Conservation (phyloP, 2,113 vertebrate genomes). For the Crocuta crocuta region DNA sequence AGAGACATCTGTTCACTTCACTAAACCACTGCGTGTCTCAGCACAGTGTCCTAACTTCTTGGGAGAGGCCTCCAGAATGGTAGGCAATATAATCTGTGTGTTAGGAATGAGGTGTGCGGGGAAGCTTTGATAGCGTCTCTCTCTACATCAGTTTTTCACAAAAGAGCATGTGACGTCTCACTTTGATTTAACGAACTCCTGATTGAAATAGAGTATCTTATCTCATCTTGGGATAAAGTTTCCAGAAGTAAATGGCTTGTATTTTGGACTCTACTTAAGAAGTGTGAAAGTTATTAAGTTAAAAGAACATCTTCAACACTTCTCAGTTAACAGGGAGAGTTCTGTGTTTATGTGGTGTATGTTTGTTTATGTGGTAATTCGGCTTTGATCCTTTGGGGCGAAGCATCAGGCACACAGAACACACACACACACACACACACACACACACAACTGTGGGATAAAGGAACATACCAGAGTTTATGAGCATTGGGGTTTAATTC, state of each 20-base stretch:
- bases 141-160: not conserved
- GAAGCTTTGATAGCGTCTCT: not conserved
- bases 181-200: not conserved
- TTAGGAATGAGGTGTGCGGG: not conserved
- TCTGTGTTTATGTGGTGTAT: not conserved
- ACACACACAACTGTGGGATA: not conserved
- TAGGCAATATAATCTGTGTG: not conserved
- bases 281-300: not conserved
- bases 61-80: not conserved
- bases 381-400: not conserved
- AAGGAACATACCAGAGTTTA: slow-evolving; percentile 71
- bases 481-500: slow-evolving; percentile 64
- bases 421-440: not conserved
- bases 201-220: not conserved
- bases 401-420: not conserved
- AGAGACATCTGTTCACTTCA: not conserved
- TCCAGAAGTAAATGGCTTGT: not conserved
- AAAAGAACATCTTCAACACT: not conserved
- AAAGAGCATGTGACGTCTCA: not conserved
- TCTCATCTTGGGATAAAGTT: not conserved
- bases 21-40: slow-evolving; percentile 13
- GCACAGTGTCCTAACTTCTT: not conserved
- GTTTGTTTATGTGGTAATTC: not conserved
- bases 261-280: not conserved
- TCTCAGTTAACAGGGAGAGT: not conserved